These are phyloP conservation scores for Halcyon senegalensis DNA, from an alignment of 2,113 vertebrate genomes.

Conservation along the genomic window DNA sequence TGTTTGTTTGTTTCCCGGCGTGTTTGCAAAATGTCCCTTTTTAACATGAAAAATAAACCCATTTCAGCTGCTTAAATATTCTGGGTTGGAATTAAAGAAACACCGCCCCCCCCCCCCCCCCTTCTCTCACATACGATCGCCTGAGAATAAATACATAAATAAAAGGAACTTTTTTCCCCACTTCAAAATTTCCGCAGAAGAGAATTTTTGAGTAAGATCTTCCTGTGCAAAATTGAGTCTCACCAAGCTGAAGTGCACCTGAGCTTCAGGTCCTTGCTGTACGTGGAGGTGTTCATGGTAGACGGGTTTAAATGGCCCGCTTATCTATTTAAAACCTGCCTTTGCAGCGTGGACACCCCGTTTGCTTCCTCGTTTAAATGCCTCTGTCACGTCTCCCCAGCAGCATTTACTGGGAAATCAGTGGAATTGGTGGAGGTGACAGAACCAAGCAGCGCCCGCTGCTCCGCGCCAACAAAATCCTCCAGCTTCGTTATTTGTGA, in stretches of 20 bases:
- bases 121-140: fast-evolving
- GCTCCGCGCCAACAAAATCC: fast-evolving
- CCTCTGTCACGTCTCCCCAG: constrained; percentile 33
- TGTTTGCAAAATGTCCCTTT: neutral
- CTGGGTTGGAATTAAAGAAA: neutral
- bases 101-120: neutral
- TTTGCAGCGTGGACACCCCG: neutral
- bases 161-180: neutral
- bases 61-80: constrained; percentile 12
- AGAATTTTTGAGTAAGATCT: neutral
- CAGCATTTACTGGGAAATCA: neutral
- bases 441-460: neutral
- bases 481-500: neutral
- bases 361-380: constrained; percentile 29
- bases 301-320: constrained; percentile 18
- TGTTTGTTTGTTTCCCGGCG: neutral
- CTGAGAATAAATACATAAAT: neutral
- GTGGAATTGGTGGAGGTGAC: constrained; percentile 10
- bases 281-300: neutral
- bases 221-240: neutral
- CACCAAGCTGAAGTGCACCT: neutral
- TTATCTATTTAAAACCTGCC: constrained; percentile 18
- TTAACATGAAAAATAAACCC: constrained; percentile 2
- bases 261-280: neutral
- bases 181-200: neutral